Evolutionary conservation across 2,113 vertebrate species (phyloP).

Genomic region (Muntiacus reevesi): DNA sequence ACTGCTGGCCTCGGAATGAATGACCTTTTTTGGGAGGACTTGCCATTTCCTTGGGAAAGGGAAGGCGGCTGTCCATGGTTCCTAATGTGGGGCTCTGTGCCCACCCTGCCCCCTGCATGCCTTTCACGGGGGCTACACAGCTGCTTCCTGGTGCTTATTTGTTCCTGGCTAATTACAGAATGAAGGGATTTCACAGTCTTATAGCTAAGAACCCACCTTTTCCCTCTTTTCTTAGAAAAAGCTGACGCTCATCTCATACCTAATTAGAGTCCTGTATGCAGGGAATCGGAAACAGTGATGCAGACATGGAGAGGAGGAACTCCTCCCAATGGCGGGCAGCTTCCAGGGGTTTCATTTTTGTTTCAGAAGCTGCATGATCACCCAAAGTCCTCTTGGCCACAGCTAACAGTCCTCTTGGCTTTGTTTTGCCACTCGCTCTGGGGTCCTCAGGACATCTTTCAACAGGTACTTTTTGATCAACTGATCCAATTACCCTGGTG

Average conservation of each 20-base stretch:
- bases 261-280: not conserved
- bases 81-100: not conserved
- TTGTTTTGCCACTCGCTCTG: not conserved
- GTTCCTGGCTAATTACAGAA: constrained; percentile 26
- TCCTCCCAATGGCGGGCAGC: not conserved
- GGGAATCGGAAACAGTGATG: not conserved
- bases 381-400: not conserved
- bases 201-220: not conserved
- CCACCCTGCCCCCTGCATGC: not conserved
- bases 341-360: not conserved
- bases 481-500: not conserved
- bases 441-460: not conserved
- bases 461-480: not conserved
- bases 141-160: not conserved
- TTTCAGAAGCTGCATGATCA: not conserved
- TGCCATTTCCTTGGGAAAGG: not conserved
- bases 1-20: not conserved
- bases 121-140: not conserved
- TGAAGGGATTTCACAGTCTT: constrained; percentile 9
- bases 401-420: not conserved
- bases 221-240: not conserved
- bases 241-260: not conserved
- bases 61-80: not conserved
- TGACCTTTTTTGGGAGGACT: not conserved
- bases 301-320: not conserved